Evolutionary conservation across 2,888 invertebrate species (phyloP).

Genomic region (Perithous albicinctus): DNA sequence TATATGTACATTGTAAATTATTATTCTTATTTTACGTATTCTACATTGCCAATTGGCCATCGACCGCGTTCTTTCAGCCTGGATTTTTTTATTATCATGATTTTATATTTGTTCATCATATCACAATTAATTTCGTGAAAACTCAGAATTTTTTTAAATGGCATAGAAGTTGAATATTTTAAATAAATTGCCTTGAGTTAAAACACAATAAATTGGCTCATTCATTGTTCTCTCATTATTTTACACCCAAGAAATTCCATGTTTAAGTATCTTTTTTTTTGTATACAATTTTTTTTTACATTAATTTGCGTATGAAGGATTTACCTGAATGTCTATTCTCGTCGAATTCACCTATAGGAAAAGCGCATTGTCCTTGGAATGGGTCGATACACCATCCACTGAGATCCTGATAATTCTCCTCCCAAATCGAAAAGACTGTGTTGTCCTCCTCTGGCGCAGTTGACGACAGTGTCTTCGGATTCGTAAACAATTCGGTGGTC

Average conservation of each 20-base stretch:
- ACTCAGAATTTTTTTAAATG: background rate
- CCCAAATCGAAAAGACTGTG: conserved; percentile 75
- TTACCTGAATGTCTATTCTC: conserved; percentile 79
- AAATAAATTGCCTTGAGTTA: too few species aligned
- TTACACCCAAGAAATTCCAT: background rate
- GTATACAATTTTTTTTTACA: background rate
- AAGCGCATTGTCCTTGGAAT: conserved; percentile 80
- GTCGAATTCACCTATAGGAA: conserved; percentile 82
- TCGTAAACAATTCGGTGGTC: conserved; percentile 46
- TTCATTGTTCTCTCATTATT: too few species aligned
- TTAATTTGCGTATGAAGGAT: background rate
- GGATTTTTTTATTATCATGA: too few species aligned
- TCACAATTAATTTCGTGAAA: too few species aligned
- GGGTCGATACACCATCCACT: conserved; percentile 86
- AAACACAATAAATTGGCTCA: too few species aligned
- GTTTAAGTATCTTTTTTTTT: too few species aligned
- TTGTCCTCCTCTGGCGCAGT: conserved; percentile 68
- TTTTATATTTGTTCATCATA: too few species aligned
- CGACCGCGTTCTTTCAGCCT: too few species aligned
- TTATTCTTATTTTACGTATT: conserved; percentile 1
- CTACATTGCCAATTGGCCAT: background rate
- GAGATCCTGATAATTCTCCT: conserved; percentile 91
- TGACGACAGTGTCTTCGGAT: conserved; percentile 31
- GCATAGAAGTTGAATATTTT: too few species aligned
- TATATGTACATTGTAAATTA: too few species aligned